phyloP scores from a whole-genome alignment of 2,888 invertebrate genomes.

The Cephus pulcher region DNA sequence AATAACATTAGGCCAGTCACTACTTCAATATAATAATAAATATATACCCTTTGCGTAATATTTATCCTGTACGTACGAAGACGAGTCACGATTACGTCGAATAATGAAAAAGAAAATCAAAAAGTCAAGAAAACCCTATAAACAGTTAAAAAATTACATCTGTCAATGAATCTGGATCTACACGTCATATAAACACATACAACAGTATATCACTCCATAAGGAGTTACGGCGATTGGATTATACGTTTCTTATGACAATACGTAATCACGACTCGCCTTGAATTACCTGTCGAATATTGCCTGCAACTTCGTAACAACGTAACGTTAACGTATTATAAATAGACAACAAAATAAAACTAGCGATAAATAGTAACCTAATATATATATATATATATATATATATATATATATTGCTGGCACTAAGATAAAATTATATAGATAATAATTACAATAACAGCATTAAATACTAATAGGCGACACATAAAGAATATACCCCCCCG shows the following conservation, averaged over 20 bases:
- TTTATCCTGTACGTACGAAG: slow-evolving; percentile 9
- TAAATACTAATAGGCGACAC: neutral
- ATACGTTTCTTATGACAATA: neutral
- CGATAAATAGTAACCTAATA: neutral
- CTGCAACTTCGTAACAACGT: neutral
- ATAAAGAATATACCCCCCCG: neutral
- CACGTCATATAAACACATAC: neutral
- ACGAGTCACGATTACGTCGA: slow-evolving; percentile 4
- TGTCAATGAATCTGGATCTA: neutral
- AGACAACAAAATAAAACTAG: neutral
- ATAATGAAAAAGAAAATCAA: neutral
- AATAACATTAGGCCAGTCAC: slow-evolving; percentile 62
- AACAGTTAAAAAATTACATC: neutral
- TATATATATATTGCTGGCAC: too few species aligned
- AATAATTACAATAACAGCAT: neutral
- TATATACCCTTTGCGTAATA: slow-evolving; percentile 17
- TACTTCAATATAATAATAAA: slow-evolving; percentile 51
- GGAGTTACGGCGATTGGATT: neutral
- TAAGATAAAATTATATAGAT: neutral
- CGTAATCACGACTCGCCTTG: neutral
- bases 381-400: too few species aligned
- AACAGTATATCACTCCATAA: neutral
- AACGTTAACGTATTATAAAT: neutral
- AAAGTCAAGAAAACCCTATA: neutral
- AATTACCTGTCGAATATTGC: neutral